Evolutionary conservation across 1,140 invertebrate species (phyloP).

Genomic region (Trichogramma pretiosum): DNA sequence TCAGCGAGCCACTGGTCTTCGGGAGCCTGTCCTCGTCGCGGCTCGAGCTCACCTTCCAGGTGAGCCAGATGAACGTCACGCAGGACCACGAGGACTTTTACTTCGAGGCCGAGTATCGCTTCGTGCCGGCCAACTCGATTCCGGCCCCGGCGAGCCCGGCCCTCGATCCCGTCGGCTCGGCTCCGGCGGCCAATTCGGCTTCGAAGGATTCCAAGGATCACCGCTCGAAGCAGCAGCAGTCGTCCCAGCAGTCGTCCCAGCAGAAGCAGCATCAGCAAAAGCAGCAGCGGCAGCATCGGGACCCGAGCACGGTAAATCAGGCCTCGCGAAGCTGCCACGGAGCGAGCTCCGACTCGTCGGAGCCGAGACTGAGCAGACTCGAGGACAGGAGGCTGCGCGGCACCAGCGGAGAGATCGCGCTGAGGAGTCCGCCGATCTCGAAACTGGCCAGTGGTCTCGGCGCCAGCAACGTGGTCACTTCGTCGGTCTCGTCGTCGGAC

Average conservation of each 20-base stretch:
- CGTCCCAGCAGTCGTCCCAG: not conserved
- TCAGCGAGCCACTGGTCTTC: slow-evolving; percentile 50
- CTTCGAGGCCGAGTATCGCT: slow-evolving; percentile 72
- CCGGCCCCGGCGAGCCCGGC: slow-evolving; percentile 5
- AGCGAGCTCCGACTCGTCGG: slow-evolving; percentile 4
- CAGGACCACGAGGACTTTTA: slow-evolving; percentile 73
- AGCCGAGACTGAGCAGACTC: slow-evolving; percentile 41
- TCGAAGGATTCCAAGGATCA: too few species aligned
- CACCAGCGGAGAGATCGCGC: slow-evolving; percentile 60
- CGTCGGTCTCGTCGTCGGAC: not conserved
- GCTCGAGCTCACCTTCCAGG: slow-evolving; percentile 63
- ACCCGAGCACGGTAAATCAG: slow-evolving; percentile 18
- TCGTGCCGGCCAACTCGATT: slow-evolving; percentile 42
- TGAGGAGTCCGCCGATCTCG: slow-evolving; percentile 43
- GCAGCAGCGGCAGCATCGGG: slow-evolving; percentile 28
- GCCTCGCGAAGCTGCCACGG: slow-evolving; percentile 10
- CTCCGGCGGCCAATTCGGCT: slow-evolving; percentile 6
- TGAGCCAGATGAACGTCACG: slow-evolving; percentile 70
- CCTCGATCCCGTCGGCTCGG: slow-evolving; percentile 19
- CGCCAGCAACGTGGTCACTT: slow-evolving; percentile 24
- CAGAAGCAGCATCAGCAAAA: slow-evolving; percentile 31
- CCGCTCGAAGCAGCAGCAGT: slow-evolving; percentile 15
- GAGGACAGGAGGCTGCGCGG: slow-evolving; percentile 56
- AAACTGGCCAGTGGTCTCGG: not conserved
- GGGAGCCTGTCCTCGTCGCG: slow-evolving; percentile 57